phyloP scores from a whole-genome alignment of 1,140 invertebrate genomes.

The Halictus rubicundus region DNA sequence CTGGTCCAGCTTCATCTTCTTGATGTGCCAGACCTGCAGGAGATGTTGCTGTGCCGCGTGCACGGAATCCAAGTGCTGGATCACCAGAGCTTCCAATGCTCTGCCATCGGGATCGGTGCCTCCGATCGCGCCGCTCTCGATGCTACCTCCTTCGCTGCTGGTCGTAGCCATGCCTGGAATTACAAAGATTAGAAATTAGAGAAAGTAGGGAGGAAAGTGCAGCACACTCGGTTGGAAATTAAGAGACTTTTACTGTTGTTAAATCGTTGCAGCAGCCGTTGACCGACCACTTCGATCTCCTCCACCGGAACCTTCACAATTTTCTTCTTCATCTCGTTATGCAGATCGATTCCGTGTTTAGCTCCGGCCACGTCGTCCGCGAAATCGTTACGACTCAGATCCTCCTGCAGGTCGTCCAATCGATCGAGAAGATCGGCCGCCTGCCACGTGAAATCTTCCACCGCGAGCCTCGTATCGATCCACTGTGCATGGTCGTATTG shows the following conservation, averaged over 20 bases:
- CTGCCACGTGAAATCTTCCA: conserved; percentile 98
- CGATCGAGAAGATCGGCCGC: conserved; percentile 94
- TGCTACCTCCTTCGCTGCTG: conserved; percentile 74
- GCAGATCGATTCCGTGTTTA: conserved; percentile 94
- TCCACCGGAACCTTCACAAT: conserved; percentile 96
- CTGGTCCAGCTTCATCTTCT: conserved; percentile 95
- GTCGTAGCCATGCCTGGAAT: conserved; percentile 62
- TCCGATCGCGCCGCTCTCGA: conserved; percentile 82
- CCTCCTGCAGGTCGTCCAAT: conserved; percentile 94
- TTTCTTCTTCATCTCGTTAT: conserved; percentile 96
- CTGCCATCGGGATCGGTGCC: conserved; percentile 87
- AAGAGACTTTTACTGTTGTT: conserved; percentile 64
- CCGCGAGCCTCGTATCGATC: conserved; percentile 95
- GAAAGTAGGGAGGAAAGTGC: neutral
- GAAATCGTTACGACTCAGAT: conserved; percentile 93
- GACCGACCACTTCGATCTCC: conserved; percentile 90
- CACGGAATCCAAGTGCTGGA: conserved; percentile 90
- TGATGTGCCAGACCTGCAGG: conserved; percentile 95
- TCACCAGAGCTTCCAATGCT: conserved; percentile 84
- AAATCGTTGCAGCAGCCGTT: conserved; percentile 85
- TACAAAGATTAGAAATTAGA: neutral
- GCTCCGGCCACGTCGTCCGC: conserved; percentile 95
- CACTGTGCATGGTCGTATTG: conserved; percentile 97
- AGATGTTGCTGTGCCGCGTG: conserved; percentile 94
- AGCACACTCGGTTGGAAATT: neutral